Percentiles rank a stretch among this genome's conserved stretches.
Conservation (phyloP, 1,140 invertebrate species). For the Galendromus occidentalis region DNA sequence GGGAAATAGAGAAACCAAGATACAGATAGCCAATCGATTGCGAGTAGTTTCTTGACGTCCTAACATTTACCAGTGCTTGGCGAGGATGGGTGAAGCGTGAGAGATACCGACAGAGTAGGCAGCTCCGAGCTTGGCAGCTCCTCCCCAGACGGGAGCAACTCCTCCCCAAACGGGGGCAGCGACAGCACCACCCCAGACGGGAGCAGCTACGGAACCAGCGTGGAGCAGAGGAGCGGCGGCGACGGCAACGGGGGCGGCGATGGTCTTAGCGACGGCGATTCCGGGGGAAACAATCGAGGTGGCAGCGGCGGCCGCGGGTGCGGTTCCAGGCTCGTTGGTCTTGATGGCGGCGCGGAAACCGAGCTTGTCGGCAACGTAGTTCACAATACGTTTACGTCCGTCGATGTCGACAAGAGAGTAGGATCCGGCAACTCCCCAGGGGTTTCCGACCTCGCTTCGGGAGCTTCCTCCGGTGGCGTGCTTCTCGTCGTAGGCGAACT, state of each 20-base stretch:
- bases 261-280: constrained; percentile 26
- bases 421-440: constrained; percentile 19
- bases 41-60: no score
- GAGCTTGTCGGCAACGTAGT: constrained; percentile 24
- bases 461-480: constrained; percentile 23
- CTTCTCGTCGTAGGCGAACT: constrained; percentile 23
- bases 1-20: no score
- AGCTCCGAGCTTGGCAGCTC: neutral
- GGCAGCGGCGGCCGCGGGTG: constrained; percentile 23
- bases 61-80: neutral
- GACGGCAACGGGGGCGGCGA: constrained; percentile 32
- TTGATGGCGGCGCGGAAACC: constrained; percentile 22
- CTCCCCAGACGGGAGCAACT: neutral
- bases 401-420: constrained; percentile 22
- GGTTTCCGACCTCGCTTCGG: constrained; percentile 19
- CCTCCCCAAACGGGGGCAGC: neutral
- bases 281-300: constrained; percentile 18
- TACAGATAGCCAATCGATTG: no score
- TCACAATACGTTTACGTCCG: constrained; percentile 22
- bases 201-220: constrained; percentile 25
- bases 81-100: neutral
- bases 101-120: constrained; percentile 7
- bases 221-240: constrained; percentile 25
- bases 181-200: constrained; percentile 10
- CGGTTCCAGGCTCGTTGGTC: constrained; percentile 21